Evolutionary conservation across 92 coral and sea anemone genomes (phyloP), one percentile per base, ranked within the genome.

Genomic region (Ricordea florida): DNA sequence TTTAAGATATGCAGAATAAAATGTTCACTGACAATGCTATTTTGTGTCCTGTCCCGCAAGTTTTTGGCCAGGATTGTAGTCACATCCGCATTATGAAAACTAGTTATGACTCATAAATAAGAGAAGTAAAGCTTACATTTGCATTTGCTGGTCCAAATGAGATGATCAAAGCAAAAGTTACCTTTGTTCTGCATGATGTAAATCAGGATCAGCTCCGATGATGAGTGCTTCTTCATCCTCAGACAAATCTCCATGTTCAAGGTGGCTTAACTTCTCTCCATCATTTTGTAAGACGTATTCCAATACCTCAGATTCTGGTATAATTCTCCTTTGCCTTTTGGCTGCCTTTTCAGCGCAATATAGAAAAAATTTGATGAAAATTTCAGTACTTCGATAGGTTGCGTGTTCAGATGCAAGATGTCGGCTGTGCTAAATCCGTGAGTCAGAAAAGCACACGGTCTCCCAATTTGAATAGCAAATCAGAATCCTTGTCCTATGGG

Each of bases 161-260:
- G 23, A 47, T 0, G 23, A 47, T 47, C 0, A 47, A 47, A 47
- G 53, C 10, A 2, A 47, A 47, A 47, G 10, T n/a, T 47, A 47
- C 53, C 53, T 47, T 47, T 47, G 10, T 47, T n/a, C 23, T 43
- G 1, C 52, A 38, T 2, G 47, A 42, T 37, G 25, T 18, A 65
- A 51, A 44, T 66, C 74, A 44, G 15, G 74, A 46, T 66, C 74
- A 3, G 30, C 13, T 32, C 36, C 43, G 34, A 24, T 40, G 50
- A 44, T 66, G 27, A 66, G 50, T 8, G 34, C 57, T 66, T 66
- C 74, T 10, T 66, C 74, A 15, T 66, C 60, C 59, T 66, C 47
- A 23, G 61, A 66, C 34, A 66, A 42, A 31, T 66, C 74, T 45
- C 31, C 74, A 2, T 28, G 47, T 66, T 66, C 74, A 25, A 66